Base-by-base conservation (phyloP, 2,888 invertebrate genomes). In the Tribolium freemani region DNA sequence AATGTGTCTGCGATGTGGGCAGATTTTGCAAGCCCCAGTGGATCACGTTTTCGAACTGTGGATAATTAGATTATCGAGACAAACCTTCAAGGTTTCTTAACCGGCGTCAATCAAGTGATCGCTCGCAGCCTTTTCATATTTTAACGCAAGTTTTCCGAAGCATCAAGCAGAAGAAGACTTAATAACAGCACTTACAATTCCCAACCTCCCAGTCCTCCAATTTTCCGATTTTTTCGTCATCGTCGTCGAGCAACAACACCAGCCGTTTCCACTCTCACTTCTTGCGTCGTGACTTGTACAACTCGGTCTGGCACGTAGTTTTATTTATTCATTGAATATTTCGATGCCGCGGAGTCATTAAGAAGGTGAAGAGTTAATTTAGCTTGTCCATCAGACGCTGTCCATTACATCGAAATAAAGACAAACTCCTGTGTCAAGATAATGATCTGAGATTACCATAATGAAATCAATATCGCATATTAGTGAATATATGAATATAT, bases 391-490 rank as follows among this genome's bases (percentile, higher is more conserved):
- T 77, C 77, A 76, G 69, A 53, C 61, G 67, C 75, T 76, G 75
- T 75, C 75, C 77, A 76, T 79, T 76, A 77, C 75, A 76, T 69
- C 76, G 77, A 78, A 82, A 83, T 84, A 83, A 83, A 84, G 84
- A 84, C 83, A 83, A 84, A 84, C 83, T 83, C 79, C 79, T 80
- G 83, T 82, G 84, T 84, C 84, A 83, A 85, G 85, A 85, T 85
- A 85, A 84, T 84, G 82, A 85, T 85, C 84, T 78, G 77, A 79
- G 82, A 85, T 85, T 85, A 85, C 82, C 85, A 85, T 85, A 85
- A 85, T 85, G 85, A 85, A 85, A 85, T 85, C 85, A 85, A 85
- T 85, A 85, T 84, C 83, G 84, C 83, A 82, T 84, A 85, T 85
- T 85, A 84, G 83, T 84, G 85, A 85, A 85, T 85, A 85, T 83